Evolutionary conservation across 1,140 invertebrate species (phyloP), one percentile per base, ranked within the genome.

Genomic region (Scaptomyza montana): DNA sequence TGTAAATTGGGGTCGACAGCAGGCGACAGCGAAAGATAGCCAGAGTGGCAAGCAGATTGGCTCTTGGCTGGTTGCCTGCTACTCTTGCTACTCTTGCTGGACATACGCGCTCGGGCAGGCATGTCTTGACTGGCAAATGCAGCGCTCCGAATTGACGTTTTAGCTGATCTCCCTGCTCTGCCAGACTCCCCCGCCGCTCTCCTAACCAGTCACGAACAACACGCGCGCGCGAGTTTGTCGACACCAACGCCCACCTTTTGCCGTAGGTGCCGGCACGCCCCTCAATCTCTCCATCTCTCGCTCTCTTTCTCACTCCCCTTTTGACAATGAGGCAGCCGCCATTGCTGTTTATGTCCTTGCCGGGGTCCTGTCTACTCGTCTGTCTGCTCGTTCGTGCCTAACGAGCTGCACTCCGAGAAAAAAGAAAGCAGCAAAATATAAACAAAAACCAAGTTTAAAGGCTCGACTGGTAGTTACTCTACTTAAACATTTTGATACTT

Each of bases 1-100:
- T 76, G 84, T 80, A 78, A 87, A 87, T 87, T 87, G 84, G 82
- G 82, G 82, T 87, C 84, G 82, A 87, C 84, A 82, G 75, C 46
- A 51, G 46, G 46, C 51, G 47, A 30, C 51, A 61, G 57, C 57
- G 57, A 74, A 63, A 81, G 56, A 59, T 59, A 87, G 82, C 80
- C 80, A 84, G 79, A 82, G 82, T 87, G 82, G 77, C 77, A 80
- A 79, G 76, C 84, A 87, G 82, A 87, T 87, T 89, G 82, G 72
- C 79, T 84, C 70, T 76, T 89, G 64, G 72, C 64, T 63, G 76
- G 80, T 70, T 65, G 47, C 3, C 47, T n/a, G 21, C 2, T 25
- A 25, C 21, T 25, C 0, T 2, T 43, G 39, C 39, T 43, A 12
- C 39, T 21, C 16, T 21, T 16, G 33, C 4, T 28, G 39, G 54